Evolutionary conservation across 2,888 invertebrate species (phyloP).

Genomic region (Drosophila quasianomalipes): DNA sequence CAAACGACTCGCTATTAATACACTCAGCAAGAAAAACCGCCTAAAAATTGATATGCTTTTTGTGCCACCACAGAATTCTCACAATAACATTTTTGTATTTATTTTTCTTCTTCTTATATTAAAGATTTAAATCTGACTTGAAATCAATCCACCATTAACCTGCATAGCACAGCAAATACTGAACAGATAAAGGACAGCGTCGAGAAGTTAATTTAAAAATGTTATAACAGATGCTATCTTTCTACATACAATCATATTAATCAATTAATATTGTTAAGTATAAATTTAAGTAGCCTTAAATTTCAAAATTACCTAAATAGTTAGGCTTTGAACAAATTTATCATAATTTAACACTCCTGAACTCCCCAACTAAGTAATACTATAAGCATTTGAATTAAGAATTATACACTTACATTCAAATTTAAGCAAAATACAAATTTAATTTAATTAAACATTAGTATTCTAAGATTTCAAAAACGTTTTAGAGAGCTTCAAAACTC

Average conservation of each 20-base stretch:
- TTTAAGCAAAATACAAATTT: not conserved
- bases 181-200: not conserved
- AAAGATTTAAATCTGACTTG: not conserved
- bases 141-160: not conserved
- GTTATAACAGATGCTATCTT: not conserved
- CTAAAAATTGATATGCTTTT: not conserved
- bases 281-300: not conserved
- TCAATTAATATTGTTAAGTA: not conserved
- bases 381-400: not conserved
- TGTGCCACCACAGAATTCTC: not conserved
- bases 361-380: not conserved
- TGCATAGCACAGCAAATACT: not conserved
- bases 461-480: not conserved
- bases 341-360: not conserved
- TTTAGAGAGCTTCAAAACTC: not conserved
- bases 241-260: not conserved
- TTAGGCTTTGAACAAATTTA: not conserved
- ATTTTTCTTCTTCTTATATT: too few species aligned
- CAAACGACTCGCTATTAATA: conserved; percentile 22
- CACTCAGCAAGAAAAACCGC: not conserved
- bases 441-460: not conserved
- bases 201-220: too few species aligned
- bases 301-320: not conserved
- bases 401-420: not conserved
- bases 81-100: not conserved